phyloP scores from a whole-genome alignment of 2,888 invertebrate species.

The Coelinius sp. region DNA sequence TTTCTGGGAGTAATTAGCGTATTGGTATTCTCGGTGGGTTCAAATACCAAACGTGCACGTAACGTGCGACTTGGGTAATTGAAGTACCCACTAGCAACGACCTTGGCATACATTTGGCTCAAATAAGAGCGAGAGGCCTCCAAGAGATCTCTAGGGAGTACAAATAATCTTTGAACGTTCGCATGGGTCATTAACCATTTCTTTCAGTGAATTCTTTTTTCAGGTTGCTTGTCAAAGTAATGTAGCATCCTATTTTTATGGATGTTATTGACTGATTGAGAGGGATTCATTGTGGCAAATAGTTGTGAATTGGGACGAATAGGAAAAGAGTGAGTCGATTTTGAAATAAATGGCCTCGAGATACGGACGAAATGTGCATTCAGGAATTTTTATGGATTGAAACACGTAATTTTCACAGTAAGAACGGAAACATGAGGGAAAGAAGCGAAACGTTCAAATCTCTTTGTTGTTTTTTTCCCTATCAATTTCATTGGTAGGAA shows the following conservation, averaged over 20 bases:
- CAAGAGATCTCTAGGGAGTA: not conserved
- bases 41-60: conserved; percentile 29
- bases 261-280: not conserved
- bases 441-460: no score
- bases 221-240: not conserved
- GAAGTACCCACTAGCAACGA: conserved; percentile 23
- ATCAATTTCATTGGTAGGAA: no score
- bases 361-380: no score
- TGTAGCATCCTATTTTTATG: not conserved
- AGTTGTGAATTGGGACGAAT: not conserved
- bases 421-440: no score
- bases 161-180: conserved; percentile 9
- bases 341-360: no score
- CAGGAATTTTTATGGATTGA: no score
- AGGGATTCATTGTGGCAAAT: not conserved
- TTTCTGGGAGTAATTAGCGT: conserved; percentile 31
- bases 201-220: not conserved
- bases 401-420: no score
- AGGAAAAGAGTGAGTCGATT: not conserved
- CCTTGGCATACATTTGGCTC: conserved; percentile 33
- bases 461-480: no score
- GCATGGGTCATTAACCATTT: not conserved
- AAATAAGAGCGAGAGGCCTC: not conserved
- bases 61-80: conserved; percentile 32
- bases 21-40: conserved; percentile 12